phyloP scores from a whole-genome alignment of 2,888 invertebrate species.

The Tillus elongatus region DNA sequence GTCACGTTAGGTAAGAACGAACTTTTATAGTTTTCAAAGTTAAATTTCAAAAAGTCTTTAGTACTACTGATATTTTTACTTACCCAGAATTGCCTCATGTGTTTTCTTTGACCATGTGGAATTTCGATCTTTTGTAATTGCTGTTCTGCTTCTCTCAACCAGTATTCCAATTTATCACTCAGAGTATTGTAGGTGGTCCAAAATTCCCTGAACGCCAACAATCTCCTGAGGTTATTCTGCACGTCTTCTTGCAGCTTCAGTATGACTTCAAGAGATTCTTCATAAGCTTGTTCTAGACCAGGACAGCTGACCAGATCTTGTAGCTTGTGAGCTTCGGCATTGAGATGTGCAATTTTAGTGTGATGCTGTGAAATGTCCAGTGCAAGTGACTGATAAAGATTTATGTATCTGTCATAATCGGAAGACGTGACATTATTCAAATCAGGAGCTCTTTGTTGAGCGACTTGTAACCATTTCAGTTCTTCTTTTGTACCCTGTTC shows the following conservation, averaged over 20 bases:
- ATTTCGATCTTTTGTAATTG: constrained; percentile 57
- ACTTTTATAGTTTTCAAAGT: neutral
- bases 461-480: constrained; percentile 72
- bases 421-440: constrained; percentile 70
- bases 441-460: constrained; percentile 75
- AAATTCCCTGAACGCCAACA: constrained; percentile 67
- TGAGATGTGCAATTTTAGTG: constrained; percentile 63
- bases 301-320: constrained; percentile 67
- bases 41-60: neutral
- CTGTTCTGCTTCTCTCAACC: constrained; percentile 65
- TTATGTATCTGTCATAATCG: constrained; percentile 78
- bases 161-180: constrained; percentile 64
- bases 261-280: constrained; percentile 62
- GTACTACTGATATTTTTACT: constrained; percentile 22
- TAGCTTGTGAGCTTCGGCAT: constrained; percentile 62
- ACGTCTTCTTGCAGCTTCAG: constrained; percentile 68
- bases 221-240: constrained; percentile 58
- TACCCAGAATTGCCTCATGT: constrained; percentile 76
- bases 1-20: neutral
- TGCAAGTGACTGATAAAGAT: constrained; percentile 70
- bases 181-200: constrained; percentile 68
- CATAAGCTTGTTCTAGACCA: constrained; percentile 64
- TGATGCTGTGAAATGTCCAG: constrained; percentile 73
- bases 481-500: constrained; percentile 79
- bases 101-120: constrained; percentile 55